Evolutionary conservation across 2,113 vertebrate genomes (phyloP).

Genomic region (Sebastes schlegelii): DNA sequence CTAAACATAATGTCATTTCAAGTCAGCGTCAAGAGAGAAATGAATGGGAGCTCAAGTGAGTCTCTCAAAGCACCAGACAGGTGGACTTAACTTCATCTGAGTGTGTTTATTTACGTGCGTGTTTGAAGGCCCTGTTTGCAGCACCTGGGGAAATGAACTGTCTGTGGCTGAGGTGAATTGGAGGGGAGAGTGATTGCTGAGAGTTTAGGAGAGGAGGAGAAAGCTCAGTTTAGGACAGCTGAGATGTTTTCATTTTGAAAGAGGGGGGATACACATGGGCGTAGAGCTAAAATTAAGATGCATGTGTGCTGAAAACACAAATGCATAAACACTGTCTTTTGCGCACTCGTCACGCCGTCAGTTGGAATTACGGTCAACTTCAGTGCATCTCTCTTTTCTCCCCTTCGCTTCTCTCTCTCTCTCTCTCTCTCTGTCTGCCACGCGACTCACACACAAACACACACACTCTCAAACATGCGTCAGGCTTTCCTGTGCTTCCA

Average conservation of each 20-base stretch:
- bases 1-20: neutral
- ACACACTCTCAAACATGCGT: neutral
- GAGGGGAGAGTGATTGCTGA: slow-evolving; percentile 24
- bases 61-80: slow-evolving; percentile 31
- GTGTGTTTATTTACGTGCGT: neutral
- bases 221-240: slow-evolving; percentile 12
- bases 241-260: slow-evolving; percentile 31
- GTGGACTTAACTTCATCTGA: slow-evolving; percentile 24
- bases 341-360: slow-evolving; percentile 29
- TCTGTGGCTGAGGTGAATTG: slow-evolving; percentile 22
- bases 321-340: slow-evolving; percentile 11
- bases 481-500: neutral
- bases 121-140: slow-evolving; percentile 5
- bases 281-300: slow-evolving; percentile 49
- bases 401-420: neutral
- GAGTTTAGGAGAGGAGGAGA: slow-evolving; percentile 17
- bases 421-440: neutral
- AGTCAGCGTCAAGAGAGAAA: neutral
- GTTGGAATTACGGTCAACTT: slow-evolving; percentile 50
- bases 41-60: slow-evolving; percentile 5
- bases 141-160: slow-evolving; percentile 23
- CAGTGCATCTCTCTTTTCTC: slow-evolving; percentile 12
- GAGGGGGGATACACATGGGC: neutral
- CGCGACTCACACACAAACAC: slow-evolving; percentile 2
- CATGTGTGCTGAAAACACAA: slow-evolving; percentile 29